Percentiles rank a stretch among this genome's conserved stretches.
These are phyloP conservation scores for Antechinus stuartii DNA, from an alignment of 2,113 vertebrate species.

Conservation along the genomic window DNA sequence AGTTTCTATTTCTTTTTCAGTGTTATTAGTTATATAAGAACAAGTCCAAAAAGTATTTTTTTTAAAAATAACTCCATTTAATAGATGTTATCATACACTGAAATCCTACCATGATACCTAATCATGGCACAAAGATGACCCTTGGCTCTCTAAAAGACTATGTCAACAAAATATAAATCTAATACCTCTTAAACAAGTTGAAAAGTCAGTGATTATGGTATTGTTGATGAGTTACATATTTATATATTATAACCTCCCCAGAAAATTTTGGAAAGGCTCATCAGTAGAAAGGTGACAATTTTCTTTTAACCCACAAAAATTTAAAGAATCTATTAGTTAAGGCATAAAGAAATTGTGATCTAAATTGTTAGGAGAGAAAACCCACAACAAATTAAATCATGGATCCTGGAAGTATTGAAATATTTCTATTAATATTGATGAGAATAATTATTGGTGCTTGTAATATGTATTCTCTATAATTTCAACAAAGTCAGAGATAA, in stretches of 20 bases:
- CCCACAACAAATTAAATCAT: not conserved
- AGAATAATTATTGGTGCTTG: not conserved
- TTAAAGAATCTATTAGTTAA: not conserved
- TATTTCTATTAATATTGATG: not conserved
- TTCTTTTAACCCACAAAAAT: not conserved
- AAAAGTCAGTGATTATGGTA: not conserved
- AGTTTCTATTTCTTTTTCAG: not conserved
- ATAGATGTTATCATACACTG: not conserved
- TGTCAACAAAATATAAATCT: not conserved
- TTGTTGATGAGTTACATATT: not conserved
- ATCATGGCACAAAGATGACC: not conserved
- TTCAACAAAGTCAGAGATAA: not conserved
- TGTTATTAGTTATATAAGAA: not conserved
- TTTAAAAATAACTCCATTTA: not conserved
- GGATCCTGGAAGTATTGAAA: not conserved
- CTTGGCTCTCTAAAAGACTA: not conserved
- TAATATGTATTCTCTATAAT: not conserved
- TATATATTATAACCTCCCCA: not conserved
- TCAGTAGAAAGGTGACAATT: not conserved
- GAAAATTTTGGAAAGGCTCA: not conserved
- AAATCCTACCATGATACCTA: not conserved
- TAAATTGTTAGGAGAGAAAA: not conserved
- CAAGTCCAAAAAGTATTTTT: not conserved
- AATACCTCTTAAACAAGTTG: not conserved
- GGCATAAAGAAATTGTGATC: not conserved